Conservation (phyloP, 2,113 vertebrate species). For the Amblyornis subalaris region DNA sequence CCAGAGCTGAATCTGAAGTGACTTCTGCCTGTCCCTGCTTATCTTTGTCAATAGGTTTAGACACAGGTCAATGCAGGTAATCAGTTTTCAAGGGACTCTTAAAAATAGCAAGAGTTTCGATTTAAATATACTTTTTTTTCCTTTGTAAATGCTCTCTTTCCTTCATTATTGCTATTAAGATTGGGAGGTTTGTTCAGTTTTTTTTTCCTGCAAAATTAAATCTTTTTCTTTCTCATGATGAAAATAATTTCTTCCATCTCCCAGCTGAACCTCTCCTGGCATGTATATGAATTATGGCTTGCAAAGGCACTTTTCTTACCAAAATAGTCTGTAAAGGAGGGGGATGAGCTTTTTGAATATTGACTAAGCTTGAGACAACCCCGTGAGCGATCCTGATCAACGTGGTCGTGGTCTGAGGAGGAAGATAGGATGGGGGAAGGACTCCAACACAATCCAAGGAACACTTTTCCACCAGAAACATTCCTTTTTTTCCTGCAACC, state of each 20-base stretch:
- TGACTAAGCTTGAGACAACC: background rate
- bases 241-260: background rate
- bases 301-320: background rate
- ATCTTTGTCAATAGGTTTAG: conserved; percentile 48
- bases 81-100: background rate
- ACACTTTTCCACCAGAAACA: background rate
- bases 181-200: background rate
- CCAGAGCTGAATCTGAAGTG: conserved; percentile 39
- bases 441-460: background rate
- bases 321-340: background rate
- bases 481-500: background rate
- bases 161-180: background rate
- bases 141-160: background rate
- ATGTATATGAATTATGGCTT: background rate
- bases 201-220: background rate
- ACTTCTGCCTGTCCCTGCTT: conserved; percentile 36
- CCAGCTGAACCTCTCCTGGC: background rate
- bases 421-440: background rate
- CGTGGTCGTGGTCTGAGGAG: background rate
- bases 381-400: background rate
- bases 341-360: background rate
- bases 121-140: background rate
- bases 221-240: background rate
- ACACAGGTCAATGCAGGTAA: conserved; percentile 50
- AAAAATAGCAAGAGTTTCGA: background rate